Evolutionary conservation across 2,888 invertebrate genomes (phyloP).

Genomic region (Bombyx huttoni): DNA sequence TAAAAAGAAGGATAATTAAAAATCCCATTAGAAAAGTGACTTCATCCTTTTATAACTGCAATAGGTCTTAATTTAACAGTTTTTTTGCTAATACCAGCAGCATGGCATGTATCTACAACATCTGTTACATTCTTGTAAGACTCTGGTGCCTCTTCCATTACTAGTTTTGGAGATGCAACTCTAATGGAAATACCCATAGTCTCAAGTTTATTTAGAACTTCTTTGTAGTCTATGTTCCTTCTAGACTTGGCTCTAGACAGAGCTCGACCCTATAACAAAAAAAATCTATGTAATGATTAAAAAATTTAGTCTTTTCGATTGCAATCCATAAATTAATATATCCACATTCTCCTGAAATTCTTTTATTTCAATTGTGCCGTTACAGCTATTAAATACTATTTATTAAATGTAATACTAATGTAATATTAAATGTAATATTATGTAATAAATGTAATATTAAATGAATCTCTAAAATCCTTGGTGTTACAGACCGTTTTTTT

Average conservation of each 20-base stretch:
- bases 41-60: slow-evolving; percentile 96
- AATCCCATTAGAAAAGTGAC: not conserved
- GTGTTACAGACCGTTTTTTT: too few species aligned
- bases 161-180: slow-evolving; percentile 98
- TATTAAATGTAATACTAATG: too few species aligned
- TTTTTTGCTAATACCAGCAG: slow-evolving; percentile 97
- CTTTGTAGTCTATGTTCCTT: slow-evolving; percentile 93
- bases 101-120: slow-evolving; percentile 98
- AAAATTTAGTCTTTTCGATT: not conserved
- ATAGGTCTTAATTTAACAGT: slow-evolving; percentile 96
- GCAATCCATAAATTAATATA: too few species aligned
- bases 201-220: slow-evolving; percentile 88
- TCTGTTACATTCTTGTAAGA: slow-evolving; percentile 99
- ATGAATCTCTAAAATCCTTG: too few species aligned
- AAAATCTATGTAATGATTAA: not conserved
- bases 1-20: too few species aligned
- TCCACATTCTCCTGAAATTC: not conserved
- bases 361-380: not conserved
- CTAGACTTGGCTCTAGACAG: slow-evolving; percentile 97
- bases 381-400: not conserved
- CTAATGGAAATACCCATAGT: slow-evolving; percentile 92
- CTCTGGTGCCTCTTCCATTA: slow-evolving; percentile 99
- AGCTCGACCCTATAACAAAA: slow-evolving; percentile 85
- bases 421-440: too few species aligned
- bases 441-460: too few species aligned